phyloP scores from a whole-genome alignment of 1,140 invertebrate genomes.

The Drosophila tristis region DNA sequence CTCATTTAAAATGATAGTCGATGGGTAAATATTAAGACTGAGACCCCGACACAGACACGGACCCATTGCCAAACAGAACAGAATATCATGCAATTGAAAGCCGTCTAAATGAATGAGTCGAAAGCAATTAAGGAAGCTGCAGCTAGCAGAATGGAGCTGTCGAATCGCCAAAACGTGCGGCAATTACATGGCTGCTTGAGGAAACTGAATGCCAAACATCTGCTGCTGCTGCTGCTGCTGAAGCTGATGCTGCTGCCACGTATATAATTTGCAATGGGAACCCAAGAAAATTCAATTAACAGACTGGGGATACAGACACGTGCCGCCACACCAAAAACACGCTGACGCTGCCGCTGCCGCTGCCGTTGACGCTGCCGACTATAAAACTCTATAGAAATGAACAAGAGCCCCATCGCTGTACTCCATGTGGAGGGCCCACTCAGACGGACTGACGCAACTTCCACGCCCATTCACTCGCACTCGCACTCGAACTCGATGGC shows the following conservation, averaged over 20 bases:
- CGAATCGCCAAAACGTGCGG: constrained; percentile 74
- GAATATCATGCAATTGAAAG: constrained; percentile 36
- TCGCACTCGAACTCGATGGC: constrained; percentile 6
- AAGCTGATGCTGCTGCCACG: background rate
- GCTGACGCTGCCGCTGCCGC: background rate
- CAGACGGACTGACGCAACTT: constrained; percentile 4
- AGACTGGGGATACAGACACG: constrained; percentile 47
- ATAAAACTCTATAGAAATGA: constrained; percentile 59
- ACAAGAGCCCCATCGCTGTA: constrained; percentile 31
- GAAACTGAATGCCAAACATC: constrained; percentile 76
- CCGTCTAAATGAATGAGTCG: constrained; percentile 7
- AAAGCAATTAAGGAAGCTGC: constrained; percentile 64
- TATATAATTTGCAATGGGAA: constrained; percentile 47
- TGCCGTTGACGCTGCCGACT: constrained; percentile 24
- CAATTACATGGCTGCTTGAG: constrained; percentile 73
- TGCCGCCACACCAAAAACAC: constrained; percentile 40
- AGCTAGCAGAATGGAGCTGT: constrained; percentile 20
- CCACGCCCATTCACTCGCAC: no score
- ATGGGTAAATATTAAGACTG: constrained; percentile 24
- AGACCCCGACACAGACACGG: constrained; percentile 17
- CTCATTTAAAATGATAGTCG: constrained; percentile 28
- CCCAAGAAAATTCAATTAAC: constrained; percentile 72
- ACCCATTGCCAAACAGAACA: constrained; percentile 8
- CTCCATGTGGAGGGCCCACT: constrained; percentile 56
- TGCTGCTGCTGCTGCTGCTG: constrained; percentile 20